Conservation (phyloP, 2,797 vertebrate genomes). For the Emys orbicularis region DNA sequence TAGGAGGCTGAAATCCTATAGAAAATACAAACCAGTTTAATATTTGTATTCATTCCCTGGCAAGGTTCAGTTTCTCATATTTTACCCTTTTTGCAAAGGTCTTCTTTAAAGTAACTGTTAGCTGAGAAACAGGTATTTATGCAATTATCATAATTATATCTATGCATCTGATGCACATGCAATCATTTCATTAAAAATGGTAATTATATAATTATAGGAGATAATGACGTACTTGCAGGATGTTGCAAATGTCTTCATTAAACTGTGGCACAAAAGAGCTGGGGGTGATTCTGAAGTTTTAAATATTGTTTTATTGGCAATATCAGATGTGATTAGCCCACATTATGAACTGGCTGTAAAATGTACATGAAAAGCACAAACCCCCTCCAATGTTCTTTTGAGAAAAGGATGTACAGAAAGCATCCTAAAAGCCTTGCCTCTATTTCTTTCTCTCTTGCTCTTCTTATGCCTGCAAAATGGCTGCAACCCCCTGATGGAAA, state of each 20-base stretch:
- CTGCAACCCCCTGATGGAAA: conserved; percentile 29
- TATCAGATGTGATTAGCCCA: conserved; percentile 74
- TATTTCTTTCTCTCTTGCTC: conserved; percentile 20
- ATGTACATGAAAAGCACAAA: background rate
- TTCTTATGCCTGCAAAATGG: conserved; percentile 26
- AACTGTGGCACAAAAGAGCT: conserved; percentile 72
- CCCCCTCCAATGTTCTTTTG: conserved; percentile 66
- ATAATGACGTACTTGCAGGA: conserved; percentile 77
- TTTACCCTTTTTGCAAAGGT: conserved; percentile 60
- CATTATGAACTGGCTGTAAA: conserved; percentile 67
- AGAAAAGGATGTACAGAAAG: conserved; percentile 57
- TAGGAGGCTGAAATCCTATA: background rate
- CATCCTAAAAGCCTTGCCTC: conserved; percentile 7
- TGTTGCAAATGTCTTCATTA: conserved; percentile 75
- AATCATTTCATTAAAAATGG: conserved; percentile 81
- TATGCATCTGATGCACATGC: conserved; percentile 75
- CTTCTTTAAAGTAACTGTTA: conserved; percentile 74
- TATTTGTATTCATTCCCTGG: conserved; percentile 69
- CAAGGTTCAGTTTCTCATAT: conserved; percentile 65
- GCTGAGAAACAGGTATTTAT: conserved; percentile 78
- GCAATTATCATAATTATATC: conserved; percentile 79
- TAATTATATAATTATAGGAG: conserved; percentile 76
- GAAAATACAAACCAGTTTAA: conserved; percentile 7
- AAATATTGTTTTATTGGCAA: conserved; percentile 79
- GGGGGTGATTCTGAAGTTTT: conserved; percentile 71